Conservation (phyloP, 2,797 vertebrate species). For the Erethizon dorsatum region DNA sequence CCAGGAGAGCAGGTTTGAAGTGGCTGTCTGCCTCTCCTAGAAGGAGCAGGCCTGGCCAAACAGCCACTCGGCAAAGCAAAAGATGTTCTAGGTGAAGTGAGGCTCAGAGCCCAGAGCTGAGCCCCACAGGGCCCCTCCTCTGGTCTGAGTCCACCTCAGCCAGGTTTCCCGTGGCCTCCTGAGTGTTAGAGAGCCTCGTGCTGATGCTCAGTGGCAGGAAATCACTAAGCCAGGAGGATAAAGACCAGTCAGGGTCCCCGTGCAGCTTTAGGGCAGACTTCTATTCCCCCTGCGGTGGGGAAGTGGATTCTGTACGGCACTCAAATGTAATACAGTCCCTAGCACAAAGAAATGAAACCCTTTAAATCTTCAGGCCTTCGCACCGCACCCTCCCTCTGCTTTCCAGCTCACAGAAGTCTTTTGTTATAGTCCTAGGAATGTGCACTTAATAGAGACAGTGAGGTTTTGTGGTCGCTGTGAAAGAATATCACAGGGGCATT, state of each 20-base stretch:
- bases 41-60: neutral
- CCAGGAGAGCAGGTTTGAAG: neutral
- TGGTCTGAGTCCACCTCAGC: conserved; percentile 12
- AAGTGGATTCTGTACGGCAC: conserved; percentile 66
- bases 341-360: conserved; percentile 77
- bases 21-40: neutral
- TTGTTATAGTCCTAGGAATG: conserved; percentile 58
- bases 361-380: conserved; percentile 56
- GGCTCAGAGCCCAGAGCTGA: neutral
- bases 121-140: too few relatives aligned
- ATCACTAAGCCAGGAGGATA: conserved; percentile 75
- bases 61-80: neutral
- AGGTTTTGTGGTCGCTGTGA: conserved; percentile 8
- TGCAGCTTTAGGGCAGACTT: conserved; percentile 69
- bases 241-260: conserved; percentile 60
- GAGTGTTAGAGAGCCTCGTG: conserved; percentile 72
- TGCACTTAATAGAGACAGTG: conserved; percentile 46
- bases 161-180: conserved; percentile 69
- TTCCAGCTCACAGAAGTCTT: conserved; percentile 66
- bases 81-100: neutral
- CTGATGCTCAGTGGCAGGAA: conserved; percentile 72
- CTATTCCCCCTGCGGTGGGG: neutral
- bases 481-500: neutral
- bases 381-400: neutral
- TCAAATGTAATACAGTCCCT: conserved; percentile 16